phyloP scores from a whole-genome alignment of 2,113 vertebrate species.

The Sinosuthora webbiana region DNA sequence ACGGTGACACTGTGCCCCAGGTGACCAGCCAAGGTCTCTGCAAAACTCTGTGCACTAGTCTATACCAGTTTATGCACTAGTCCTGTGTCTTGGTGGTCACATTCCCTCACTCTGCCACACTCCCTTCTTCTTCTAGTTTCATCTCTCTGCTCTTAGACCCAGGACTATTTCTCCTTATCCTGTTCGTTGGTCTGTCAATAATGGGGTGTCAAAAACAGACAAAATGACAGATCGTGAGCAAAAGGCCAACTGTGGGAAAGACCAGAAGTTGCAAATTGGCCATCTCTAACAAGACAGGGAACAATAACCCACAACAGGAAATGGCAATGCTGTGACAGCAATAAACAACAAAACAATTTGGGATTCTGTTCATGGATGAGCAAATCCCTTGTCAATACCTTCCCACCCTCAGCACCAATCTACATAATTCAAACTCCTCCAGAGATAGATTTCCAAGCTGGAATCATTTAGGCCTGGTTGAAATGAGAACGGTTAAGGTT shows the following conservation, averaged over 20 bases:
- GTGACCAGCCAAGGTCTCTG: background rate
- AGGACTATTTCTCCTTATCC: background rate
- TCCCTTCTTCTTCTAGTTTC: background rate
- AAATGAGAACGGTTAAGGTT: background rate
- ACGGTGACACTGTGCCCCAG: background rate
- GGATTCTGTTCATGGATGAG: background rate
- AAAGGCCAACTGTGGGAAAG: background rate
- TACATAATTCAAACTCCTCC: background rate
- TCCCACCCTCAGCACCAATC: rapidly evolving
- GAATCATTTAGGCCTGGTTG: background rate
- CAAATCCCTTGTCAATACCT: background rate
- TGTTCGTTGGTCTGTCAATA: background rate
- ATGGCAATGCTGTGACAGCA: background rate
- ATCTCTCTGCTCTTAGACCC: background rate
- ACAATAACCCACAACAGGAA: background rate
- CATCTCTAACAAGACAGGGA: background rate
- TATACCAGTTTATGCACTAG: background rate
- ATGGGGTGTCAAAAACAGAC: background rate
- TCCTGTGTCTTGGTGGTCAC: background rate
- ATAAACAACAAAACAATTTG: background rate
- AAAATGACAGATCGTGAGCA: background rate
- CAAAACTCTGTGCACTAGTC: background rate
- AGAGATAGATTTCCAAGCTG: background rate
- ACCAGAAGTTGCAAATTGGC: background rate
- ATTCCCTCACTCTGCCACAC: rapidly evolving